Base-by-base conservation (phyloP, 2,797 vertebrate species). In the Eospalax fontanierii region DNA sequence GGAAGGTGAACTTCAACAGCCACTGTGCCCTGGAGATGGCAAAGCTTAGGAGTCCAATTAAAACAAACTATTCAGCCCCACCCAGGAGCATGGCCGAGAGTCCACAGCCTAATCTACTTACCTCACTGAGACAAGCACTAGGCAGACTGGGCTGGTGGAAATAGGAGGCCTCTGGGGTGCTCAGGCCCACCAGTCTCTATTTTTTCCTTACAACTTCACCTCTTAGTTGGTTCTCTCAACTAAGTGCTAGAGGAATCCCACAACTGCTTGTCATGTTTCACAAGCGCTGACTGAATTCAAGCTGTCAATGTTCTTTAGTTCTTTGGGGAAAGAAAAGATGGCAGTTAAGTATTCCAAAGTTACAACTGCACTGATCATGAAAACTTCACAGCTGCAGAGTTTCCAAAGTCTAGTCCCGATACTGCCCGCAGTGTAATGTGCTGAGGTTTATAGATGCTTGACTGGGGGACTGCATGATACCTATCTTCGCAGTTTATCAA, bases 261-360 rank as follows among this genome's bases (percentile, higher is more conserved):
- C 38, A 75, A 61, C 80, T 22, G n/a, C 95, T 83, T 95, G 24
- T 92, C 84, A 59, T 66, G 71, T 89, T 92, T 93, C 71, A 80
- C 65, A 21, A 30, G 38, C 93, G 26, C 80, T 43, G 63, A 95
- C 73, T 66, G 70, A 83, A 71, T 91, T 94, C 95, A 76, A 89
- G 76, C 89, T 83, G 81, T 96, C 86, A 88, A 57, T 1, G 0
- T 28, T 81, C 79, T 84, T 93, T 65, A 80, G 66, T 76, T 95
- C 61, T 83, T 79, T 61, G 28, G 30, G 6, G 54, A 24, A 33
- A 87, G 10, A 61, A 43, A 85, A 75, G 30, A 78, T 65, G 70
- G 65, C 38, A 88, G 93, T 87, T 95, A 94, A 88, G 38, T 43
- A 91, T 97, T 85, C 92, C 87, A 75, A 75, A 91, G 68, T 93